Conservation (phyloP, 1,140 invertebrate species). For the Lordiphosa stackelbergi region DNA sequence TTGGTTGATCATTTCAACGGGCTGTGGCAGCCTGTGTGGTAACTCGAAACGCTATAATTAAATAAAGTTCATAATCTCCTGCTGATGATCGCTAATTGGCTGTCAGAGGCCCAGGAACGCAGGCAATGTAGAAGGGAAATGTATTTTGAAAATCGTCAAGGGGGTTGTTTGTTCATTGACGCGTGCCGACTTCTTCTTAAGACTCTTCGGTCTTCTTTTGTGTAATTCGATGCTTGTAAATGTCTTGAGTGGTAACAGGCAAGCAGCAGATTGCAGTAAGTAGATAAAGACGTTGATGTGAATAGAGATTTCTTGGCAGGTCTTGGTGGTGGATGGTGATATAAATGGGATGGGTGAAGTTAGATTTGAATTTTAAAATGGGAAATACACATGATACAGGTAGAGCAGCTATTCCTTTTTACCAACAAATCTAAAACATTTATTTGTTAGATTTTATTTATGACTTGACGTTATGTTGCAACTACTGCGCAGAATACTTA, state of each 20-base stretch:
- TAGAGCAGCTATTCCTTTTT: no score
- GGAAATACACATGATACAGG: no score
- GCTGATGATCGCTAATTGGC: conserved; percentile 62
- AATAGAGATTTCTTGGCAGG: conserved; percentile 10
- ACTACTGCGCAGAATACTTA: no score
- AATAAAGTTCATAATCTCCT: conserved; percentile 42
- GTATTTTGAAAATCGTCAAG: not conserved
- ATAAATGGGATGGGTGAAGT: not conserved
- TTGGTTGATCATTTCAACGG: conserved; percentile 10
- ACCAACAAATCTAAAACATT: no score
- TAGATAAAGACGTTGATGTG: conserved; percentile 10
- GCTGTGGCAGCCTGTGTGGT: conserved; percentile 13
- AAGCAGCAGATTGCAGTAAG: conserved; percentile 14
- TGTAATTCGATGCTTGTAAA: conserved; percentile 60
- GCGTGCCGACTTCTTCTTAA: conserved; percentile 39
- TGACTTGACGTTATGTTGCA: no score
- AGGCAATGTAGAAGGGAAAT: conserved; percentile 24
- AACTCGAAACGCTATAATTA: conserved; percentile 36
- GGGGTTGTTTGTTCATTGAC: conserved; percentile 30
- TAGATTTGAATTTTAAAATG: no score
- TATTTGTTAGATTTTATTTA: no score
- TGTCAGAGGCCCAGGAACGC: conserved; percentile 49
- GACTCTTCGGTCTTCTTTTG: conserved; percentile 11
- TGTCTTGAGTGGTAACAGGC: conserved; percentile 45
- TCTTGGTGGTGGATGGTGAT: conserved; percentile 22